A percentile compares a stretch with the other conserved stretches of the same genome.
Evolutionary conservation across 2,888 invertebrate genomes (phyloP).

Genomic region (Helicoverpa assulta): DNA sequence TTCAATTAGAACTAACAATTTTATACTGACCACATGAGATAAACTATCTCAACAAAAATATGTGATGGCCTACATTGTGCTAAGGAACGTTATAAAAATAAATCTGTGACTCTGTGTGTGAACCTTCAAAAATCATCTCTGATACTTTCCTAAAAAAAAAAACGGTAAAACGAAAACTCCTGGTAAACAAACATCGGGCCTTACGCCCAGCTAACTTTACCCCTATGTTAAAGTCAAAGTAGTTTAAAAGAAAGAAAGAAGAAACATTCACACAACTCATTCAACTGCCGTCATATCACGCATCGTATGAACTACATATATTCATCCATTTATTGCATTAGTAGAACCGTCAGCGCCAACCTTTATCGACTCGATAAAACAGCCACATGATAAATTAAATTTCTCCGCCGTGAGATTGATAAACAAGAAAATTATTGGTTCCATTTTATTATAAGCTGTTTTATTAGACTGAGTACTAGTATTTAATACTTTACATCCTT

Average conservation of each 20-base stretch:
- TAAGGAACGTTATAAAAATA: too few relatives aligned
- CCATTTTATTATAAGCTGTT: conserved; percentile 7
- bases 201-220: conserved; percentile 29
- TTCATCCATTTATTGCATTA: conserved; percentile 30
- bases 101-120: too few relatives aligned
- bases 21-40: too few relatives aligned
- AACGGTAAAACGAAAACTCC: conserved; percentile 11
- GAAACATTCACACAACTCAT: conserved; percentile 13
- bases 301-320: conserved; percentile 29
- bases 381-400: conserved; percentile 39
- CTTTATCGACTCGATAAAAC: conserved; percentile 41
- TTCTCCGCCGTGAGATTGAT: conserved; percentile 29
- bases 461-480: background rate
- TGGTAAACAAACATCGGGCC: background rate
- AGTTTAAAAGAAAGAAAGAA: conserved; percentile 38
- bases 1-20: too few relatives aligned
- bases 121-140: background rate
- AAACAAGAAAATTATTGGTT: conserved; percentile 22
- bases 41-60: too few relatives aligned
- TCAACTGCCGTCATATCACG: conserved; percentile 34
- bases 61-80: too few relatives aligned
- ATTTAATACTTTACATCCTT: too few relatives aligned
- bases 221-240: conserved; percentile 31
- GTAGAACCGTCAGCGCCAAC: conserved; percentile 33
- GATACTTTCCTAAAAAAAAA: conserved; percentile 11